phyloP scores from a whole-genome alignment of 2,113 vertebrate species.

The Stigmatopora argus region DNA sequence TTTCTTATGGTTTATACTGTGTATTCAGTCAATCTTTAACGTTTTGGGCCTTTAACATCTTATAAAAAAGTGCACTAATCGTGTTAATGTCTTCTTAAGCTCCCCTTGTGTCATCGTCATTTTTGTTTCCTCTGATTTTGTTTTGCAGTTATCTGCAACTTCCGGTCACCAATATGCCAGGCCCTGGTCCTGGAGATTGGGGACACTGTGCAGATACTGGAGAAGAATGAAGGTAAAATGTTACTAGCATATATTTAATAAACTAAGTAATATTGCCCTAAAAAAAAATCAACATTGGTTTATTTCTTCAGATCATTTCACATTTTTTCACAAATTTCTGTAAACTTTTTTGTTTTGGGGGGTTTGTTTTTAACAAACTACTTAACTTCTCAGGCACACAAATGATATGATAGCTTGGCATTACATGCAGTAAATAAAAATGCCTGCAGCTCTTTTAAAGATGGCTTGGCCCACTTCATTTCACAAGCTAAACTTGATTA shows the following conservation, averaged over 20 bases:
- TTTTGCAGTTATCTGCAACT: conserved; percentile 88
- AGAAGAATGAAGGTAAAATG: conserved; percentile 89
- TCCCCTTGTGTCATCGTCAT: conserved; percentile 1
- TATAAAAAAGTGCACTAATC: conserved; percentile 20
- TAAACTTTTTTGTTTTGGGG: not conserved
- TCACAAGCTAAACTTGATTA: not conserved
- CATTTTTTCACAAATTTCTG: not conserved
- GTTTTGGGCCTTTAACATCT: conserved; percentile 20
- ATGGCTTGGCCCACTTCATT: not conserved
- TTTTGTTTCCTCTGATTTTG: conserved; percentile 8
- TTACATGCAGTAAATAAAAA: not conserved
- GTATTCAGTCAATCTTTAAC: no score
- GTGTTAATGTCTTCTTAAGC: not conserved
- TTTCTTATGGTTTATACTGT: no score
- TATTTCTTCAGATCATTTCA: not conserved
- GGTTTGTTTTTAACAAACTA: no score
- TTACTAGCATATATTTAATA: not conserved
- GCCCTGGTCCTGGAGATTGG: conserved; percentile 92
- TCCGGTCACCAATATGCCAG: conserved; percentile 87
- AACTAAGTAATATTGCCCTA: not conserved
- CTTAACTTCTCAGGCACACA: not conserved
- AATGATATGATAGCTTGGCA: not conserved
- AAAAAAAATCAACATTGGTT: no score
- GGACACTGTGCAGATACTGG: conserved; percentile 95
- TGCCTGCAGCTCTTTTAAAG: not conserved